phyloP scores from a whole-genome alignment of 2,797 vertebrate species.

The Pangasius sanitwongsei region DNA sequence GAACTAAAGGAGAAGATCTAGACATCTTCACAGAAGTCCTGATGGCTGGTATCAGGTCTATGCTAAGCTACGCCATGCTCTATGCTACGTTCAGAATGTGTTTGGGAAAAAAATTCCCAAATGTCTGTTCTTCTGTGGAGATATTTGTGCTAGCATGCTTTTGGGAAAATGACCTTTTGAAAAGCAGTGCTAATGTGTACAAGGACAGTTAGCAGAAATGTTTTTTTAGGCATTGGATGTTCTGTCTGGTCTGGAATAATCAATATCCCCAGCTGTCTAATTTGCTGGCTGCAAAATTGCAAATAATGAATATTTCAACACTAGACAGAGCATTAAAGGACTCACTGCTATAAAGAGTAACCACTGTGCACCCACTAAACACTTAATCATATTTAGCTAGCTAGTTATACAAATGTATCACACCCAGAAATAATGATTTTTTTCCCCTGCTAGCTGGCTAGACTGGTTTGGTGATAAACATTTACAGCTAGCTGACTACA shows the following conservation, averaged over 20 bases:
- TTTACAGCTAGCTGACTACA: not conserved
- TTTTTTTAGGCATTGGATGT: not conserved
- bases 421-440: not conserved
- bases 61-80: not conserved
- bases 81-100: not conserved
- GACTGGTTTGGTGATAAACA: not conserved
- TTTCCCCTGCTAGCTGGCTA: not conserved
- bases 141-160: not conserved
- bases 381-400: not conserved
- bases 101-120: not conserved
- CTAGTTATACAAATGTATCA: not conserved
- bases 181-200: not conserved
- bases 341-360: too few species aligned
- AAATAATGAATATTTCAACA: slow-evolving; percentile 13
- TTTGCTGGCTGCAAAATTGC: slow-evolving; percentile 2
- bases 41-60: not conserved
- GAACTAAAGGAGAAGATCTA: not conserved
- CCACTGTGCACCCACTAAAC: not conserved
- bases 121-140: not conserved
- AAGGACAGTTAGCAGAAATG: not conserved
- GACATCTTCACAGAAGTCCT: not conserved
- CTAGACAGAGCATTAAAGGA: not conserved
- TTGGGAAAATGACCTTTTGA: not conserved
- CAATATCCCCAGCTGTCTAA: not conserved
- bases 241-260: not conserved